A percentile compares a stretch with the other conserved stretches of the same genome.
These are phyloP conservation scores for Neosalanx taihuensis DNA, from an alignment of 2,797 vertebrate genomes.

Conservation along the genomic window DNA sequence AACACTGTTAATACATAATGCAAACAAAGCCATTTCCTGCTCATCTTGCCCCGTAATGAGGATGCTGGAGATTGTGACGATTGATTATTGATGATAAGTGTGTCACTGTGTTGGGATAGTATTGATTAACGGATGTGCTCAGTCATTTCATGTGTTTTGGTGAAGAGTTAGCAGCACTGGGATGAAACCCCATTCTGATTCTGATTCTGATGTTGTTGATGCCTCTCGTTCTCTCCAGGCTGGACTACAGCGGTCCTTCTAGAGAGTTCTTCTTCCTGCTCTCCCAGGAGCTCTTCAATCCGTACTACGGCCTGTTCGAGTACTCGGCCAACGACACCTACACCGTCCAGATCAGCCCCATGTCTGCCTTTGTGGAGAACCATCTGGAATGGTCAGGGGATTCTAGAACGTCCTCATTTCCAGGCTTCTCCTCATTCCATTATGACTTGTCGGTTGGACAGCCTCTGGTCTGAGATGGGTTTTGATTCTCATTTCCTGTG, in stretches of 20 bases:
- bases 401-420: neutral
- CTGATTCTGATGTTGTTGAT: neutral
- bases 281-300: constrained; percentile 98
- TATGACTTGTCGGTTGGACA: no score
- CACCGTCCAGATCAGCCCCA: constrained; percentile 97
- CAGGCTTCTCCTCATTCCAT: no score
- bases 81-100: no score
- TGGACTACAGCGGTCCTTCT: constrained; percentile 97
- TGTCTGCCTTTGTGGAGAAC: constrained; percentile 98
- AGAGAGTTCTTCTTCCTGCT: constrained; percentile 97
- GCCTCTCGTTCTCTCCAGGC: constrained; percentile 58
- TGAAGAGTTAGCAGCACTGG: neutral
- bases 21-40: no score
- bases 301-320: constrained; percentile 97
- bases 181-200: no score
- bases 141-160: no score
- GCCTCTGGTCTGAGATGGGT: neutral
- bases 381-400: constrained; percentile 90
- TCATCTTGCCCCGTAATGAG: no score
- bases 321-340: constrained; percentile 97
- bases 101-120: no score
- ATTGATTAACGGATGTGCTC: no score
- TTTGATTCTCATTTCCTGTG: neutral
- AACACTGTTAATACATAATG: no score
- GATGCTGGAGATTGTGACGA: no score